These are phyloP conservation scores for Plutella xylostella DNA, from an alignment of 2,888 invertebrate species.

Conservation along the genomic window DNA sequence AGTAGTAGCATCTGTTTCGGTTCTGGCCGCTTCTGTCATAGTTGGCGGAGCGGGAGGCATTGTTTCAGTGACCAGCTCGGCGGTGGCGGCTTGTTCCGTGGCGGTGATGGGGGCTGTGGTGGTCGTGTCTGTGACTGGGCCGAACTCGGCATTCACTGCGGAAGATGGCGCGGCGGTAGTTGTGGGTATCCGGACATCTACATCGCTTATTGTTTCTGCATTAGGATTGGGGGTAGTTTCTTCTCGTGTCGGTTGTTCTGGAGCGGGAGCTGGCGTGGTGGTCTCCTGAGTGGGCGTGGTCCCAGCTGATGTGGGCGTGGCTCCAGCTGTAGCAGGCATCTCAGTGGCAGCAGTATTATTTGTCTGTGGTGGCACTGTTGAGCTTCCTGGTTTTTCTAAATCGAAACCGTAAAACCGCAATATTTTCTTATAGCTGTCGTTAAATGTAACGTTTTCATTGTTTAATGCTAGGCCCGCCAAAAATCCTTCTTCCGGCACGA, in stretches of 20 bases:
- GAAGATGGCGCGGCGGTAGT: conserved; percentile 25
- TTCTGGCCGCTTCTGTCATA: neutral
- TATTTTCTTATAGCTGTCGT: conserved; percentile 78
- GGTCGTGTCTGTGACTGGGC: conserved; percentile 17
- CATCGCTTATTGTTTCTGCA: conserved; percentile 35
- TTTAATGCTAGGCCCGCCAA: conserved; percentile 84
- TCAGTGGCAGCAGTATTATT: conserved; percentile 26
- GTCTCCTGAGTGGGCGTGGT: conserved; percentile 16
- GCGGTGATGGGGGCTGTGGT: conserved; percentile 16
- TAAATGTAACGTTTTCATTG: conserved; percentile 81
- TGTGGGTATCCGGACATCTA: conserved; percentile 29
- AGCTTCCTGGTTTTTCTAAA: conserved; percentile 61
- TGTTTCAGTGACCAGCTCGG: conserved; percentile 11
- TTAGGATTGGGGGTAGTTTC: conserved; percentile 41
- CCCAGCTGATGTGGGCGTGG: conserved; percentile 21
- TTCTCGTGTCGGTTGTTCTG: conserved; percentile 21
- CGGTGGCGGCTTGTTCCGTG: conserved; percentile 10
- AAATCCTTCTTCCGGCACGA: conserved; percentile 85
- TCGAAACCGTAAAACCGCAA: conserved; percentile 86
- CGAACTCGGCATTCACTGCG: conserved; percentile 35
- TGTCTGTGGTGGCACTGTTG: conserved; percentile 30
- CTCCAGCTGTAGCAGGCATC: conserved; percentile 19
- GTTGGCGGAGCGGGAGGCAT: neutral
- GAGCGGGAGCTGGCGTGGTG: conserved; percentile 25
- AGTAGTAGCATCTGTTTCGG: too few species aligned